Evolutionary conservation across 2,113 vertebrate species (phyloP), one percentile per base, ranked within the genome.

Genomic region (Toxostoma redivivum): DNA sequence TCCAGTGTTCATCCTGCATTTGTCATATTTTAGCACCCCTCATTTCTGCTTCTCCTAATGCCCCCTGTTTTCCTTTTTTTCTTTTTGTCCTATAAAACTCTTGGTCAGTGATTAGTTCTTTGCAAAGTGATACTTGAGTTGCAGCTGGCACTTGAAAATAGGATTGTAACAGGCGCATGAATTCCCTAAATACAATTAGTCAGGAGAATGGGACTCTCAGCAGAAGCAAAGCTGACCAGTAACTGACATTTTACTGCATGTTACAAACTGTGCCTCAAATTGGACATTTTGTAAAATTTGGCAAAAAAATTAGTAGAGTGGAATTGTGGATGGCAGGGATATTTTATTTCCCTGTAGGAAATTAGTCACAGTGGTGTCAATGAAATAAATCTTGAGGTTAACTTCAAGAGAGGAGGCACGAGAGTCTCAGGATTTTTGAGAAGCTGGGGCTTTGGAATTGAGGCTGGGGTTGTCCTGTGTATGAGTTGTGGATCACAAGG

Each of bases 141-240:
- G 42, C 67, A 94, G 31, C 53, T 96, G 80, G 31, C 44, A 78
- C 22, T 82, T 88, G 42, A 15, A 88, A 51, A 45, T 74, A 73
- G 11, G 19, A 56, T 81, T 90, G 0, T 57, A 78, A 38, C 2
- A 48, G 67, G 42, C 65, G 48, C 45, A 28, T 15, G 28, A 74
- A 80, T 76, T 91, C 53, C 48, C 30, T 76, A 23, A 67, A 69
- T 72, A 30, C 79, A 56, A 8, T 27, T 51, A 22, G 5, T 38
- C 62, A 77, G 71, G 24, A 76, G 61, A 88, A 76, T 13, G 35
- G 31, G 24, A 38, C 58, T 66, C 30, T 30, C 20, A 81, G 67
- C 65, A 66, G 42, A 28, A 28, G 15, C 61, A 70, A 44, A 73
- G 42, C 42, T 66, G 16, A 30, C 24, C 38, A 33, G 35, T 84